Evolutionary conservation across 2,113 vertebrate genomes (phyloP), one percentile per base, ranked within the genome.

Genomic region (Mormoops blainvillei): DNA sequence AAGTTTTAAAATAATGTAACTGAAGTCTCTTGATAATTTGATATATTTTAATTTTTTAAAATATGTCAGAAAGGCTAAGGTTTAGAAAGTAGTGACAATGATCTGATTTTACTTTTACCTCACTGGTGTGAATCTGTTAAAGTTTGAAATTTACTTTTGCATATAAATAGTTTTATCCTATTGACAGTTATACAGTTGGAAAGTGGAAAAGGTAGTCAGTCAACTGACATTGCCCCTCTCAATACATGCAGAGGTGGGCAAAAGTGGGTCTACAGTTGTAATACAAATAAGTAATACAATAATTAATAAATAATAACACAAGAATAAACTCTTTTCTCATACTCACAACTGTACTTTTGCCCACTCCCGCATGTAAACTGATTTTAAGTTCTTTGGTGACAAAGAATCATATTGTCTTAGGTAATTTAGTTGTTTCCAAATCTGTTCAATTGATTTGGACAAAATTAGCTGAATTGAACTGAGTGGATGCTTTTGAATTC

Each of bases 1-100:
- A 97, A 70, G 15, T 87, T 95, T 97, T 95, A 92, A 97, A 96
- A 73, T 80, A 71, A 82, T 91, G 89, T n/a, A 89, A 94, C 48
- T 65, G 56, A 82, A 89, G 88, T 85, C 22, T 14, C 87, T 84
- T 88, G 78, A 52, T 97, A 91, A 96, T 97, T 93, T 97, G 31
- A 45, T 97, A 2, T 0, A 26, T 56, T 95, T 91, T 94, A 54
- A 86, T 14, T 78, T 48, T 16, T n/a, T 28, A 76, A 84, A 48
- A 92, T 90, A 74, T 76, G 31, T 7, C 20, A 8, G 15, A 38
- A 86, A 67, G 86, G 50, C 41, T 80, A 77, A 95, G 24, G 16
- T 65, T 93, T 85, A 90, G 41, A 92, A 97, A 2, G 0, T 43
- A 58, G 3, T 3, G 56, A 41, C 14, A 67, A 80, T 89, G 48